These are phyloP conservation scores for Steromphala cineraria DNA, from an alignment of 2,888 invertebrate species.

Conservation along the genomic window DNA sequence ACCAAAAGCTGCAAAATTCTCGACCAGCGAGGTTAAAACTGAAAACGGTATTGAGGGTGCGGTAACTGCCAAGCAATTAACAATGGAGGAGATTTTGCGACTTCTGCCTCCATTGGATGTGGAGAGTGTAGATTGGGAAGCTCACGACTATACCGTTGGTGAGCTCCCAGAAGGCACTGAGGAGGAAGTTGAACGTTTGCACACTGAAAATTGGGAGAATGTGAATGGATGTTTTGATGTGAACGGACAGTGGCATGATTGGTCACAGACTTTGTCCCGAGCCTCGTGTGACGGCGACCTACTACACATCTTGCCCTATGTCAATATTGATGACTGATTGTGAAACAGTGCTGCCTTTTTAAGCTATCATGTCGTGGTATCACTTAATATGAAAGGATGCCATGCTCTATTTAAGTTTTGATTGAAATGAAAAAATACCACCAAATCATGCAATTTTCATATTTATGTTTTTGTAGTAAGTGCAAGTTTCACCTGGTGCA, in stretches of 20 bases:
- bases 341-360: conserved; percentile 11
- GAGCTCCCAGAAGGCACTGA: conserved; percentile 51
- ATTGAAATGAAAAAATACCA: too few species aligned
- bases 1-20: conserved; percentile 25
- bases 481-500: too few species aligned
- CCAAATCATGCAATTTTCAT: too few species aligned
- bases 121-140: conserved; percentile 77
- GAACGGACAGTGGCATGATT: conserved; percentile 85
- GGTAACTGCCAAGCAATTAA: conserved; percentile 36
- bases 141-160: conserved; percentile 78
- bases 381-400: too few species aligned
- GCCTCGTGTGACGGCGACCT: conserved; percentile 85
- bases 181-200: conserved; percentile 67
- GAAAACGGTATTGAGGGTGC: conserved; percentile 17
- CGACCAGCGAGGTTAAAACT: conserved; percentile 4
- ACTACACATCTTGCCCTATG: conserved; percentile 96
- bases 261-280: conserved; percentile 90
- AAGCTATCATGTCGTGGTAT: not conserved
- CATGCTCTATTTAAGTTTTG: too few species aligned
- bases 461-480: too few species aligned
- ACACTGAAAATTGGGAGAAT: conserved; percentile 73
- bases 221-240: conserved; percentile 78
- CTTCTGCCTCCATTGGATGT: conserved; percentile 83
- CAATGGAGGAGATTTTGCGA: conserved; percentile 78
- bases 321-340: conserved; percentile 87